Conservation (phyloP, 2,797 vertebrate species). For the Knipowitschia caucasica region DNA sequence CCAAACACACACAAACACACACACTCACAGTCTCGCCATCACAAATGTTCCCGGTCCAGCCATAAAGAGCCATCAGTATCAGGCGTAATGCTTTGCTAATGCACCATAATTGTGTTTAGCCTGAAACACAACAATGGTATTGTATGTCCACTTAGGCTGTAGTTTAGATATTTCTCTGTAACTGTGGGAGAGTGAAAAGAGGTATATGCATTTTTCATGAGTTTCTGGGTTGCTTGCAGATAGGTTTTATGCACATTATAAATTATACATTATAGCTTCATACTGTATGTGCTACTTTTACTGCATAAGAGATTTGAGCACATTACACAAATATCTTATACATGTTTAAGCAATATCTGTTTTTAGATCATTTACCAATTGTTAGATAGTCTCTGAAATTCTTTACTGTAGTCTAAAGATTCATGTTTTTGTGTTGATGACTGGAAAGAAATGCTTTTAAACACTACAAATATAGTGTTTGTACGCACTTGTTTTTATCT, state of each 20-base stretch:
- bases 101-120: constrained; percentile 61
- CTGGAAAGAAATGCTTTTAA: no score
- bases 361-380: no score
- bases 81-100: constrained; percentile 64
- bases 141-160: constrained; percentile 55
- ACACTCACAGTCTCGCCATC: constrained; percentile 5
- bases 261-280: not conserved
- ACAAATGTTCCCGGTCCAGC: constrained; percentile 22
- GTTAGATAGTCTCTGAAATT: no score
- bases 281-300: not conserved
- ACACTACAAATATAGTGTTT: no score
- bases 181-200: constrained; percentile 1
- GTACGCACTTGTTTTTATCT: no score
- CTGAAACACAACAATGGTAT: constrained; percentile 49
- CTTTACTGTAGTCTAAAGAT: no score
- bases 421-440: no score
- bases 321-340: no score
- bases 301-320: no score
- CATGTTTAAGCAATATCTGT: no score
- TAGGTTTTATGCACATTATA: not conserved
- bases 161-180: constrained; percentile 40
- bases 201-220: constrained; percentile 38
- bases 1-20: no score
- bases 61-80: constrained; percentile 49
- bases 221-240: not conserved